Base-by-base conservation (phyloP, 2,888 invertebrate genomes). In the Eubasilissa splendida region DNA sequence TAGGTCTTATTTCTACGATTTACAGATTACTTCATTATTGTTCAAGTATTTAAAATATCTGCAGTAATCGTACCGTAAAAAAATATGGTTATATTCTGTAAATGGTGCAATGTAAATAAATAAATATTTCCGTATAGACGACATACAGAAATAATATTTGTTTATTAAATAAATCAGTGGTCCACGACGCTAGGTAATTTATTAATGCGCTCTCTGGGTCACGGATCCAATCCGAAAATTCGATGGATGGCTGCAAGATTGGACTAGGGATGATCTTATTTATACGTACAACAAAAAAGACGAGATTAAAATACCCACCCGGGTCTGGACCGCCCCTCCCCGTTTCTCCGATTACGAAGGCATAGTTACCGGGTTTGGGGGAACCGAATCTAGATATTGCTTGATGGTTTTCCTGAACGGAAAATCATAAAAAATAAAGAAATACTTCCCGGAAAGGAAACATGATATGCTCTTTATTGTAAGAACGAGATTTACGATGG, bases 381-480 rank as follows among this genome's bases (percentile, higher is more conserved):
- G 66, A 66, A n/a, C 42, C 50, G 42, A 42, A 66, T 66, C 58
- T 58, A 58, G 42, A 66, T 66, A 66, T 66, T 66, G 66, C 42
- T 66, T 66, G 66, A 66, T 66, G 66, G 66, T 42, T 66, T 66
- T 66, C 66, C 66, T 31, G 33, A 66, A 50, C 42, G 66, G 66
- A 66, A 42, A 66, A 66, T 66, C 50, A 66, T 66, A 66, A 66
- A 66, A 50, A 66, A n/a, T 66, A 50, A 66, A 66, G 42, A 42
- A 66, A 12, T 42, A 42, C 42, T 66, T 50, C 14, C 66, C 50
- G 7, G 66, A 66, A 66, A 66, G 50, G 14, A 66, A 66, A 66
- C 42, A n/a, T 42, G 66, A 66, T 50, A 66, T 42, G 66, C 66
- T 66, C 66, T 66, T 66, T 66, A 66, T 66, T 66, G 66, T 66